These are phyloP conservation scores for Burhinus oedicnemus DNA, from an alignment of 2,113 vertebrate genomes.

Conservation along the genomic window DNA sequence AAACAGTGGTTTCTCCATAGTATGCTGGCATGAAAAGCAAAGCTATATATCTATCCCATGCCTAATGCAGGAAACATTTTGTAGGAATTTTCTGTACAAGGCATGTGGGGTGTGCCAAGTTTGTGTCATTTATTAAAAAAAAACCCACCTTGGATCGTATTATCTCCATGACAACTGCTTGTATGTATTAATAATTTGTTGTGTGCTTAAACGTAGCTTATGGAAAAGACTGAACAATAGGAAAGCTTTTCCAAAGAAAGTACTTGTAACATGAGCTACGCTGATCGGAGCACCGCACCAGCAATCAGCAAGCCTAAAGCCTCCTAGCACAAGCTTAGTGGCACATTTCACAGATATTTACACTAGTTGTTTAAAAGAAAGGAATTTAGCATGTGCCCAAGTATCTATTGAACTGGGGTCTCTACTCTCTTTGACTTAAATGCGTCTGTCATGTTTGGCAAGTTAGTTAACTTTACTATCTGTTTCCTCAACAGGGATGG, in stretches of 20 bases:
- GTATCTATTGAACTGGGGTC: background rate
- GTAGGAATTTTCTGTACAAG: background rate
- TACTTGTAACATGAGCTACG: background rate
- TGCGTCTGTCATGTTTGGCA: background rate
- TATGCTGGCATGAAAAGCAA: background rate
- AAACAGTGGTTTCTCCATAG: background rate
- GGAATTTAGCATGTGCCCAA: background rate
- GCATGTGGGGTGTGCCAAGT: background rate
- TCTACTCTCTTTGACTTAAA: background rate
- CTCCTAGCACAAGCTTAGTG: background rate
- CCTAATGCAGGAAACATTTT: background rate
- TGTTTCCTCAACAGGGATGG: background rate
- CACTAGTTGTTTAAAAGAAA: background rate
- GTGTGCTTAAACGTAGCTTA: background rate
- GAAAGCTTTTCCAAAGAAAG: background rate
- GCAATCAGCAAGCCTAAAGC: background rate
- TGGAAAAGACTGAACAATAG: background rate
- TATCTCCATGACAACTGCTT: constrained; percentile 59
- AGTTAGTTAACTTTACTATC: background rate
- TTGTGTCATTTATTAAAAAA: background rate
- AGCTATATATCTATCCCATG: background rate
- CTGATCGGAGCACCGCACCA: background rate
- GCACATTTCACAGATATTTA: background rate
- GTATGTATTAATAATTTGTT: constrained; percentile 11
- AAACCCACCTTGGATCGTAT: background rate